phyloP scores from a whole-genome alignment of 2,888 invertebrate genomes.

The Euproctis similis region DNA sequence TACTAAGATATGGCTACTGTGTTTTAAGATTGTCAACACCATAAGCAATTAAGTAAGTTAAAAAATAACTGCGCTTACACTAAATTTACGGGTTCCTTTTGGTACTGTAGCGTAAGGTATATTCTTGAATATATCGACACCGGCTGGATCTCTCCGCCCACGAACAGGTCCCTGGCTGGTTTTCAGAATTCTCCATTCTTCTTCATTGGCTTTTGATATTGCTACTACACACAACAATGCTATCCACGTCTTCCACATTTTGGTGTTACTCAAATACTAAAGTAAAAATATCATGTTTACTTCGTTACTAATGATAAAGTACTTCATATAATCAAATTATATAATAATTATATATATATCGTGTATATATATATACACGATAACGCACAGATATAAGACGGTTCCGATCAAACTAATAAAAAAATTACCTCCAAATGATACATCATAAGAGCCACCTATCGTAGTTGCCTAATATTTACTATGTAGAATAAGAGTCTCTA shows the following conservation, averaged over 20 bases:
- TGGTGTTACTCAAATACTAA: background rate
- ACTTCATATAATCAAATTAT: too few relatives aligned
- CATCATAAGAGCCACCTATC: too few relatives aligned
- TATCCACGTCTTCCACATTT: conserved; percentile 4
- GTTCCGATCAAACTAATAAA: too few relatives aligned
- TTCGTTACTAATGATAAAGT: too few relatives aligned
- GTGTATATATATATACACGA: too few relatives aligned
- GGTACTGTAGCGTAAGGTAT: conserved; percentile 18
- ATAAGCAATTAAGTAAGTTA: too few relatives aligned
- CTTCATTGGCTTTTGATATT: conserved; percentile 7
- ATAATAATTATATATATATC: too few relatives aligned
- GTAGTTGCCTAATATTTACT: too few relatives aligned
- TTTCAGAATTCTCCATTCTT: conserved; percentile 21
- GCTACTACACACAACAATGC: conserved; percentile 7
- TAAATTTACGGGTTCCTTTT: conserved; percentile 8
- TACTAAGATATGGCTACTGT: background rate
- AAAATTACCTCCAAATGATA: too few relatives aligned
- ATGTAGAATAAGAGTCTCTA: too few relatives aligned
- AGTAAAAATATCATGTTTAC: too few relatives aligned
- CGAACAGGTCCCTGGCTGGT: conserved; percentile 32
- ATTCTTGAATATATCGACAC: conserved; percentile 6
- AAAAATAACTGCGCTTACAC: conserved; percentile 1
- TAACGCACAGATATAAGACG: too few relatives aligned
- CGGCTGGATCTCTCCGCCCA: conserved; percentile 28
- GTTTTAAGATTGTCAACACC: background rate